Evolutionary conservation across 2,797 vertebrate genomes (phyloP).

Genomic region (Mus minutoides): DNA sequence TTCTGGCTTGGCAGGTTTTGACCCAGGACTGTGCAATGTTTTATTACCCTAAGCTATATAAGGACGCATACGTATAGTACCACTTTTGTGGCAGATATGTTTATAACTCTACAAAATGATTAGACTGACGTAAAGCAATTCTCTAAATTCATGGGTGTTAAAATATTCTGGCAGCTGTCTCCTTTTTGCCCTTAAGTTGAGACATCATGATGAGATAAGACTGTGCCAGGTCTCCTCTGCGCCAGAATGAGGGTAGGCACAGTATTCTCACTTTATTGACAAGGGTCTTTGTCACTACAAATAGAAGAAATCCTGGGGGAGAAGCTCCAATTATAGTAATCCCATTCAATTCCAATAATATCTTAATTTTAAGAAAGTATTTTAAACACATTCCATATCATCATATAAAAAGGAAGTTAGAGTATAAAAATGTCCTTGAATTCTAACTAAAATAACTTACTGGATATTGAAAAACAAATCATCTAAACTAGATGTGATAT

Average conservation of each 20-base stretch:
- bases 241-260: constrained; percentile 43
- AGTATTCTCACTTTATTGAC: constrained; percentile 39
- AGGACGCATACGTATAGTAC: constrained; percentile 63
- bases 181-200: constrained; percentile 77
- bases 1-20: constrained; percentile 68
- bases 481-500: not conserved
- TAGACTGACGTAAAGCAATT: constrained; percentile 79
- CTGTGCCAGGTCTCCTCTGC: constrained; percentile 13
- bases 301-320: constrained; percentile 49
- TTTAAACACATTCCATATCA: constrained; percentile 36
- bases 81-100: constrained; percentile 79
- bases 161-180: constrained; percentile 82
- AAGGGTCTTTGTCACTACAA: constrained; percentile 58
- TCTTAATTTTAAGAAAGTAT: constrained; percentile 44
- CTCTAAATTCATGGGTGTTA: constrained; percentile 79
- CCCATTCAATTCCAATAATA: constrained; percentile 53
- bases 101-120: constrained; percentile 79
- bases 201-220: constrained; percentile 78
- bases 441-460: constrained; percentile 63
- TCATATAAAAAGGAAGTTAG: constrained; percentile 46
- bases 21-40: constrained; percentile 70
- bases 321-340: constrained; percentile 44
- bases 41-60: constrained; percentile 72
- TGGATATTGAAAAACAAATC: not conserved
- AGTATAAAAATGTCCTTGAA: constrained; percentile 54